These are phyloP conservation scores for Lasioglossum marginatum DNA, from an alignment of 2,888 invertebrate species.

Conservation along the genomic window DNA sequence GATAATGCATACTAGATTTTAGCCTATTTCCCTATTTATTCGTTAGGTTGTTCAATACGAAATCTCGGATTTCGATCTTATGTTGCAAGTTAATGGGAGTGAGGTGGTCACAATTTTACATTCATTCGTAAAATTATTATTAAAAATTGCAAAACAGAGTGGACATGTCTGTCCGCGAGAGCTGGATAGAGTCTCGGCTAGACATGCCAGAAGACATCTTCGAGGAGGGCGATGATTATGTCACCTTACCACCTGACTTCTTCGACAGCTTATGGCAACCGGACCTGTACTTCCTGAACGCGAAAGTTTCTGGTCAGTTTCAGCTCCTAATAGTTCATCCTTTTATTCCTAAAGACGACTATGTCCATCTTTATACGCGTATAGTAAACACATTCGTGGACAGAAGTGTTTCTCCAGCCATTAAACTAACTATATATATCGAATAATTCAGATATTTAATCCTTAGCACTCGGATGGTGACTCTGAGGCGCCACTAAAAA, in stretches of 20 bases:
- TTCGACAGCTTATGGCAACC: constrained; percentile 95
- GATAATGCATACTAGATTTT: neutral
- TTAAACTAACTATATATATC: neutral
- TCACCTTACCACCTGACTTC: constrained; percentile 92
- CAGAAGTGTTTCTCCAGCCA: neutral
- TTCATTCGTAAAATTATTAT: neutral
- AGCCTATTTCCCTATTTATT: neutral
- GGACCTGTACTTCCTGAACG: constrained; percentile 93
- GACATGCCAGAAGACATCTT: constrained; percentile 92
- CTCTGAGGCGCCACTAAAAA: too few species aligned
- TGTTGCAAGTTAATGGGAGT: neutral
- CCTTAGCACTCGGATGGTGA: too few species aligned
- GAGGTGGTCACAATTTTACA: too few species aligned
- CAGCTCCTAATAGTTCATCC: neutral
- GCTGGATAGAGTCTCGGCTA: constrained; percentile 92
- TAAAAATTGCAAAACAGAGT: constrained; percentile 86
- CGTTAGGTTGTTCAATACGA: neutral
- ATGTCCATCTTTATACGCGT: neutral
- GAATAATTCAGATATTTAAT: too few species aligned
- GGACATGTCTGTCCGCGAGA: constrained; percentile 93
- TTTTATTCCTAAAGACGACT: neutral
- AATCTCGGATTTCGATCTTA: too few species aligned
- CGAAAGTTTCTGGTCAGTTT: constrained; percentile 91
- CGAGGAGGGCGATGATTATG: constrained; percentile 92
- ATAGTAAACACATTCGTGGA: neutral